These are phyloP conservation scores for Peromyscus leucopus DNA, from an alignment of 2,113 vertebrate species.

Conservation along the genomic window DNA sequence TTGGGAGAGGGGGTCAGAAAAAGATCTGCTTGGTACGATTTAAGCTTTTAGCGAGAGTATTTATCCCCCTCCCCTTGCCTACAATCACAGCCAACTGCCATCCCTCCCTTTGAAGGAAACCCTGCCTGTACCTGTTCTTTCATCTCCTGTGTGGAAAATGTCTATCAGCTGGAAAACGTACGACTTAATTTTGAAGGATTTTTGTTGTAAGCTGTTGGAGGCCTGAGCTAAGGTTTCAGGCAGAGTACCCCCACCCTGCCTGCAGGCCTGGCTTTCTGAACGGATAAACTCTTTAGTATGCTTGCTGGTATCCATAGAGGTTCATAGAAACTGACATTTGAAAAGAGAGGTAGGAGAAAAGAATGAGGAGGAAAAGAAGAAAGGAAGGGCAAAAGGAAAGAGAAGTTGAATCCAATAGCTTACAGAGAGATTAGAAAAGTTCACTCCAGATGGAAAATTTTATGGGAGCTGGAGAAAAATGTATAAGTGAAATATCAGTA, in stretches of 20 bases:
- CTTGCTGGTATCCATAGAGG: conserved; percentile 70
- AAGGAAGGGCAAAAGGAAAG: neutral
- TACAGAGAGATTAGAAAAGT: conserved; percentile 85
- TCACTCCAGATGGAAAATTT: conserved; percentile 85
- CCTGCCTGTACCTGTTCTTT: conserved; percentile 45
- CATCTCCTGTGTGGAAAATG: conserved; percentile 68
- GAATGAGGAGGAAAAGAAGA: neutral
- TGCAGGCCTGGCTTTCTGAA: conserved; percentile 51
- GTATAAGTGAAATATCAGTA: conserved; percentile 84
- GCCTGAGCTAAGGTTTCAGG: conserved; percentile 78
- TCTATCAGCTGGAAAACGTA: conserved; percentile 15
- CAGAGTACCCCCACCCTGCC: conserved; percentile 49
- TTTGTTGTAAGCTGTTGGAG: conserved; percentile 62
- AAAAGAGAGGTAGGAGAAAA: conserved; percentile 48
- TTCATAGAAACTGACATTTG: conserved; percentile 71
- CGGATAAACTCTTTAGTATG: conserved; percentile 75
- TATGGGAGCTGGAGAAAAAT: conserved; percentile 81
- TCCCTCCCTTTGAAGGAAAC: conserved; percentile 68
- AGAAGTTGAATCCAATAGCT: conserved; percentile 80
- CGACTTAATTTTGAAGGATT: conserved; percentile 79
- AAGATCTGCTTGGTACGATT: conserved; percentile 56
- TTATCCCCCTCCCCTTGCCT: conserved; percentile 40
- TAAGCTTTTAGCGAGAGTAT: conserved; percentile 74
- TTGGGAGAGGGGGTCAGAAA: conserved; percentile 23
- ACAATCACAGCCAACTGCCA: conserved; percentile 40